Base-by-base conservation (phyloP, 2,113 vertebrate species). In the Ictidomys tridecemlineatus region DNA sequence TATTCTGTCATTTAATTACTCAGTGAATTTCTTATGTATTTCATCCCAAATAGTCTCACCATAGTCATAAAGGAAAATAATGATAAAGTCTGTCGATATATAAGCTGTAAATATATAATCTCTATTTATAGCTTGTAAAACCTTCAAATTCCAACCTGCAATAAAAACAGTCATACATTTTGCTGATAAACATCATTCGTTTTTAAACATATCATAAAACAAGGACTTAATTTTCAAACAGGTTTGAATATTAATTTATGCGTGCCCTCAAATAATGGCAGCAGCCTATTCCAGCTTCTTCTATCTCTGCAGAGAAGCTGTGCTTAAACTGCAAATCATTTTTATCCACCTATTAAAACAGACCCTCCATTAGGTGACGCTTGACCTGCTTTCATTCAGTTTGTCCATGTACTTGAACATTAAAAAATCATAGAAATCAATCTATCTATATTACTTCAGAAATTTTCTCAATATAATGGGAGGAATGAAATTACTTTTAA, bases 171-270 rank as follows among this genome's bases (percentile, higher is more conserved):
- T 51, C 61, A 74, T 91, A 78, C 18, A 6, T 96, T 91, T 95
- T 94, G 28, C 88, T 89, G 56, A 96, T 79, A 96, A 95, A 80
- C 72, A 83, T 76, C 74, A 73, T 10, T 90, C 39, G 39, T 79
- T 97, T 96, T 95, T 76, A 96, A 91, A 28, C 32, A 69, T 11
- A 91, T 39, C 74, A 84, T 97, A 91, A 95, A 93, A 51, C 39
- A 72, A 77, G 45, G 45, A 45, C 74, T 91, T 94, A 86, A 86
- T 93, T 96, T 85, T 86, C 82, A 82, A 91, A 78, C n/a, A 86
- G 48, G 20, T 84, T 91, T 91, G 76, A 61, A 65, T 91, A 76
- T 96, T 85, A 95, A 89, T 87, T 95, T 89, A 93, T 65, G n/a
- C 42, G 12, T 12, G n/a, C 58, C 72, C 48, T 93, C 34, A 58